Conservation (phyloP, 2,888 invertebrate genomes). For the Diloba caeruleocephala region DNA sequence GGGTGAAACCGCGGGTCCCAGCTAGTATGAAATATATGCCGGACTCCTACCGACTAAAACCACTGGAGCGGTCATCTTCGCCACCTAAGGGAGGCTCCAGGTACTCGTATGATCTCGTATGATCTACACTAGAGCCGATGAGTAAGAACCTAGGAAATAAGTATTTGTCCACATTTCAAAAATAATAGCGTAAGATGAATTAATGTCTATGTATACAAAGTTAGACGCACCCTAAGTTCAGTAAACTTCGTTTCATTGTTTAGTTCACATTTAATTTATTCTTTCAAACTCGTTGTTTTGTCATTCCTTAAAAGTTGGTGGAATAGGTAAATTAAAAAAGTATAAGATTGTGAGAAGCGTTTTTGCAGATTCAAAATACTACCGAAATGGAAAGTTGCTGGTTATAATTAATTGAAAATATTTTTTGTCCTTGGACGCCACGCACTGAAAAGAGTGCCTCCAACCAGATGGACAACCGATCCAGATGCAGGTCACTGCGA, state of each 20-base stretch:
- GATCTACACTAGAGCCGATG: too few species aligned
- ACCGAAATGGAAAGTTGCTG: neutral
- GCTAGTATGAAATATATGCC: too few species aligned
- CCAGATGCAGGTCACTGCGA: too few species aligned
- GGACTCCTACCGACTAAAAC: too few species aligned
- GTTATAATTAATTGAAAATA: neutral
- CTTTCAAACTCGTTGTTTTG: conserved; percentile 55
- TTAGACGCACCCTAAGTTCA: conserved; percentile 29
- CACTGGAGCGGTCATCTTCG: too few species aligned
- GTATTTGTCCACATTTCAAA: conserved; percentile 20
- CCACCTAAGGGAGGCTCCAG: too few species aligned
- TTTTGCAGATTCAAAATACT: conserved; percentile 7
- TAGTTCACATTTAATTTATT: conserved; percentile 56
- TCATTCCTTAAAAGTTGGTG: conserved; percentile 38
- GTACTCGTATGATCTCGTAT: too few species aligned
- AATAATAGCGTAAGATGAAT: conserved; percentile 42
- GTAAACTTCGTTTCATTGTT: conserved; percentile 44
- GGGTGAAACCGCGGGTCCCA: too few species aligned
- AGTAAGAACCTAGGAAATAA: neutral
- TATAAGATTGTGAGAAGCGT: conserved; percentile 11
- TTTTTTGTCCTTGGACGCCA: neutral
- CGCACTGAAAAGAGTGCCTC: too few species aligned
- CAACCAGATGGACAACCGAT: too few species aligned
- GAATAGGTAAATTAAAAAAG: conserved; percentile 41
- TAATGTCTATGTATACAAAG: conserved; percentile 35